Evolutionary conservation across 2,888 invertebrate species (phyloP).

Genomic region (Napeogenes inachia): DNA sequence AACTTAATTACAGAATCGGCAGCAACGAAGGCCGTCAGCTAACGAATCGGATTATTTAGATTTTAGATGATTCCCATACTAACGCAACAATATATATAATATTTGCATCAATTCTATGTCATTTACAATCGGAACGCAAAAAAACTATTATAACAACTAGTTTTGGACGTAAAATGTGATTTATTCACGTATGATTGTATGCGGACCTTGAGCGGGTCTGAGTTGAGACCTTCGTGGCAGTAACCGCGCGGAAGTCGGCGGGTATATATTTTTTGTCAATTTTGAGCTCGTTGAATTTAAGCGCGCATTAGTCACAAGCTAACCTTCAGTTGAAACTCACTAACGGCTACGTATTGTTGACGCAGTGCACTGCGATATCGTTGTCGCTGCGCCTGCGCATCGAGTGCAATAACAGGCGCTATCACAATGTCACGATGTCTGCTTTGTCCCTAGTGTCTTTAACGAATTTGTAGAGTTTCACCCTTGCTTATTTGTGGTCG

Average conservation of each 20-base stretch:
- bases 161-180: constrained; percentile 67
- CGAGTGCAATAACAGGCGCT: constrained; percentile 66
- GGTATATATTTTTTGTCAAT: constrained; percentile 69
- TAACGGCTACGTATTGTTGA: constrained; percentile 49
- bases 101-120: constrained; percentile 53
- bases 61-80: constrained; percentile 60
- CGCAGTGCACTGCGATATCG: constrained; percentile 60
- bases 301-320: constrained; percentile 70
- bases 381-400: constrained; percentile 34
- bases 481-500: no score
- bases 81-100: constrained; percentile 56
- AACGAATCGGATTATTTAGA: constrained; percentile 69
- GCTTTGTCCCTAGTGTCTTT: constrained; percentile 50
- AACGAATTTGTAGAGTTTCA: constrained; percentile 7
- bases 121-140: constrained; percentile 59
- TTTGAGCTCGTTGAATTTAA: constrained; percentile 69
- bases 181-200: constrained; percentile 74
- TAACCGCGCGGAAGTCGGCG: constrained; percentile 76
- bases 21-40: constrained; percentile 65
- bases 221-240: constrained; percentile 75
- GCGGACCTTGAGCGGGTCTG: constrained; percentile 73
- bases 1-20: constrained; percentile 74
- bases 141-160: constrained; percentile 58
- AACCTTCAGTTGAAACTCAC: constrained; percentile 56
- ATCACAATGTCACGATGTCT: constrained; percentile 72